Percentiles rank a stretch among this genome's conserved stretches.
These are phyloP conservation scores for Lethenteron camtschaticum DNA, from an alignment of 2,113 vertebrate genomes.

Conservation along the genomic window DNA sequence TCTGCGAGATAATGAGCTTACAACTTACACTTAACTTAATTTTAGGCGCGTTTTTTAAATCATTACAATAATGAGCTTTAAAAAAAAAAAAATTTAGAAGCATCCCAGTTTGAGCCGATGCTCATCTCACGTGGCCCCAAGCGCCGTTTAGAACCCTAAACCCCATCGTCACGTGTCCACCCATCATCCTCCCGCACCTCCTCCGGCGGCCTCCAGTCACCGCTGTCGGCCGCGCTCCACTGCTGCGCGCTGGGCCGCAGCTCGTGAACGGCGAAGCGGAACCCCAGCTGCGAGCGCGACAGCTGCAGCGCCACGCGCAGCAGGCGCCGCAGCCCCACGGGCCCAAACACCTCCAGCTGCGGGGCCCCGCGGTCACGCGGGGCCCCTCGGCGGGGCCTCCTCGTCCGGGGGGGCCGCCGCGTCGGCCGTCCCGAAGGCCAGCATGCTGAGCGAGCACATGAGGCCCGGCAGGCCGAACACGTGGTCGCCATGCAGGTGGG, in stretches of 20 bases:
- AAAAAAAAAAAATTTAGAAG: too few relatives aligned
- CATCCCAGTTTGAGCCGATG: too few relatives aligned
- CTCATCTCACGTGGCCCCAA: too few relatives aligned
- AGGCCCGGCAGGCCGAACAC: constrained; percentile 71
- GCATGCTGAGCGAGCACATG: constrained; percentile 61
- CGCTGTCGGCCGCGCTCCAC: constrained; percentile 18
- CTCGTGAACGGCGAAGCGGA: constrained; percentile 55
- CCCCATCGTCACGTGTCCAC: background rate
- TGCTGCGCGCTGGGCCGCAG: constrained; percentile 48
- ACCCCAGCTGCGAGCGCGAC: constrained; percentile 46
- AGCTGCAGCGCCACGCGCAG: constrained; percentile 38
- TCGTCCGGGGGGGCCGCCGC: constrained; percentile 10
- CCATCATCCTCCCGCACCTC: constrained; percentile 23
- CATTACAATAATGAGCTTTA: too few relatives aligned
- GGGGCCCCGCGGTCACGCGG: constrained; percentile 7
- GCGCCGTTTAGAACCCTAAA: too few relatives aligned
- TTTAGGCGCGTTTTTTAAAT: too few relatives aligned
- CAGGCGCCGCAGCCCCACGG: constrained; percentile 38
- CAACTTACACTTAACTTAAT: too few relatives aligned
- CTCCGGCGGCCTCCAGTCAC: constrained; percentile 22
- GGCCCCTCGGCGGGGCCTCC: background rate
- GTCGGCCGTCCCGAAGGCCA: constrained; percentile 18
- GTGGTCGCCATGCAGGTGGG: constrained; percentile 76
- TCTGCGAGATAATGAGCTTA: too few relatives aligned
- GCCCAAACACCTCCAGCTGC: constrained; percentile 53